These are phyloP conservation scores for Atta texana DNA, from an alignment of 1,140 invertebrate genomes.

Conservation along the genomic window DNA sequence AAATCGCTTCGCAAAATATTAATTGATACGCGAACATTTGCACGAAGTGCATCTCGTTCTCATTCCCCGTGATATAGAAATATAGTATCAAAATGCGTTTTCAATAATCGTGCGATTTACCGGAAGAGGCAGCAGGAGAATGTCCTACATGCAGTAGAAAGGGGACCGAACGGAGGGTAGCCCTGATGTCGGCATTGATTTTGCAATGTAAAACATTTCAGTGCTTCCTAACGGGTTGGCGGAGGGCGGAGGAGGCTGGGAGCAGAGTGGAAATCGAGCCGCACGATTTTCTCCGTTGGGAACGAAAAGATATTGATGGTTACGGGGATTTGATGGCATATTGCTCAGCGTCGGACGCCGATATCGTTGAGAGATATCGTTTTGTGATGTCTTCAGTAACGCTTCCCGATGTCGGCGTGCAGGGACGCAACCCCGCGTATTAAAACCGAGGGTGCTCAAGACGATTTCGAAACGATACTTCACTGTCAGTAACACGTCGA, in stretches of 20 bases:
- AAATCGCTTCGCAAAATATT: constrained; percentile 26
- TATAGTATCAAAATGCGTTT: constrained; percentile 80
- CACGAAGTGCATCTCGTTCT: constrained; percentile 47
- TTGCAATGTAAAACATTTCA: constrained; percentile 87
- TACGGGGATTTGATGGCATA: constrained; percentile 86
- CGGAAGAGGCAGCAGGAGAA: constrained; percentile 72
- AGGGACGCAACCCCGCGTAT: constrained; percentile 61
- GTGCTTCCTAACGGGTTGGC: constrained; percentile 60
- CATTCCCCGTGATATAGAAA: not conserved
- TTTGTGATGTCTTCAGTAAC: constrained; percentile 85
- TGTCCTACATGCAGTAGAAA: constrained; percentile 5
- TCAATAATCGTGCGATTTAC: constrained; percentile 85
- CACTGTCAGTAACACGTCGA: constrained; percentile 71
- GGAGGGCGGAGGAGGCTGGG: constrained; percentile 61
- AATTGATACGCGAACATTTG: constrained; percentile 72
- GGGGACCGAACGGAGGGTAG: constrained; percentile 58
- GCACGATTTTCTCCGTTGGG: constrained; percentile 66
- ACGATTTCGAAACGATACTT: constrained; percentile 78
- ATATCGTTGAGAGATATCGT: constrained; percentile 80
- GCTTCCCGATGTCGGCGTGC: constrained; percentile 80
- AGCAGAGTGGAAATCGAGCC: constrained; percentile 67
- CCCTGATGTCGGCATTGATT: constrained; percentile 83
- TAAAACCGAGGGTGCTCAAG: constrained; percentile 63
- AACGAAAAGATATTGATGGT: constrained; percentile 85
- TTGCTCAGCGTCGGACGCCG: constrained; percentile 80